Evolutionary conservation across 92 coral and sea anemone species (phyloP).

Genomic region (Paragorgia papillata): DNA sequence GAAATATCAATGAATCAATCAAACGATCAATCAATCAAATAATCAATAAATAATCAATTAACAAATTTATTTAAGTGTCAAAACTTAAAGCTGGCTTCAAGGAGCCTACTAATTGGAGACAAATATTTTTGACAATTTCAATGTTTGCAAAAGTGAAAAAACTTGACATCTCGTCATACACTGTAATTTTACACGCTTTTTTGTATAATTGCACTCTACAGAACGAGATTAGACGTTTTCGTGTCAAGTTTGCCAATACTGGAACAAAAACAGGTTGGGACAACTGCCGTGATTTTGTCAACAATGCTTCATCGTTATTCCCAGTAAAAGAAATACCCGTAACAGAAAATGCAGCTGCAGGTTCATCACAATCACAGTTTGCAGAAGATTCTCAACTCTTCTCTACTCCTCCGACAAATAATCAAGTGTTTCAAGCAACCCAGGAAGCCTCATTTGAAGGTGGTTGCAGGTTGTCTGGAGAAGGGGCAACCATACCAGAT

Average conservation of each 20-base stretch:
- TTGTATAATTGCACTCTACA: constrained; percentile 21
- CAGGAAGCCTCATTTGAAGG: not conserved
- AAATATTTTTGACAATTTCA: too few species aligned
- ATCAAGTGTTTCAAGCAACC: not conserved
- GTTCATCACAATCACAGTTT: constrained; percentile 63
- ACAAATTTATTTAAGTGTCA: too few species aligned
- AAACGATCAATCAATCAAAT: too few species aligned
- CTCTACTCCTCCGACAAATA: constrained; percentile 27
- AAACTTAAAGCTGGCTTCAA: too few species aligned
- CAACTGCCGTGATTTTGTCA: constrained; percentile 75
- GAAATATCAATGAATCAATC: too few species aligned
- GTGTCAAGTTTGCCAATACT: constrained; percentile 73
- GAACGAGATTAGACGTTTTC: constrained; percentile 76
- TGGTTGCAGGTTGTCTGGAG: not conserved
- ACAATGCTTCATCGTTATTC: constrained; percentile 59
- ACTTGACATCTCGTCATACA: not conserved
- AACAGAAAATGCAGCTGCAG: constrained; percentile 32
- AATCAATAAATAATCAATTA: too few species aligned
- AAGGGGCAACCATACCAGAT: constrained; percentile 58
- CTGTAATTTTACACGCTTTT: too few species aligned
- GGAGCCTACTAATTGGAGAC: too few species aligned
- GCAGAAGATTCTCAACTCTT: constrained; percentile 31
- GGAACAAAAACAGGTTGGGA: constrained; percentile 57
- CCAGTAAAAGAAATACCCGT: constrained; percentile 69
- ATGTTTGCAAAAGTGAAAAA: too few species aligned